A percentile compares a stretch with the other conserved stretches of the same genome.
These are phyloP conservation scores for Ectemnius continuus DNA, from an alignment of 2,888 invertebrate species.

Conservation along the genomic window DNA sequence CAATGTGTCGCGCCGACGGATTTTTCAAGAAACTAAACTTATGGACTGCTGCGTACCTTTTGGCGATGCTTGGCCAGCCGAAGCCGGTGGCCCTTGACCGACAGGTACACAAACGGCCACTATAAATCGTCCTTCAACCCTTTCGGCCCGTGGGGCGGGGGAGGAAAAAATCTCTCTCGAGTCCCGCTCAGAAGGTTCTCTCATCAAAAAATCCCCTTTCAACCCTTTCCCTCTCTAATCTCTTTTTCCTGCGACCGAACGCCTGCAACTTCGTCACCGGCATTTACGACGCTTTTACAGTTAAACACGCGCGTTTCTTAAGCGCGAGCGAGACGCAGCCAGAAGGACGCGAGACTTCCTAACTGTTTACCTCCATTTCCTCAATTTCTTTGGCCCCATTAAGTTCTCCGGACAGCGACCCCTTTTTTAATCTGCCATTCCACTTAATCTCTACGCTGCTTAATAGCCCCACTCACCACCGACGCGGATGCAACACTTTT, in stretches of 20 bases:
- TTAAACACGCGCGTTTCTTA: constrained; percentile 13
- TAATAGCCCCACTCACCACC: background rate
- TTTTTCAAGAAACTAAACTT: background rate
- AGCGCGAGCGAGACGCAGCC: background rate
- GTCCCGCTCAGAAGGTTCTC: constrained; percentile 19
- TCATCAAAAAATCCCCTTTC: constrained; percentile 46
- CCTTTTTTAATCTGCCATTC: constrained; percentile 25
- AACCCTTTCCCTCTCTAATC: constrained; percentile 54
- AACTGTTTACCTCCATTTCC: constrained; percentile 33
- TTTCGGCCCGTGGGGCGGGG: constrained; percentile 22
- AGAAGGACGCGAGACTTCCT: constrained; percentile 17
- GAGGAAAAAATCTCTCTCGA: constrained; percentile 40
- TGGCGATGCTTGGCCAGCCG: background rate
- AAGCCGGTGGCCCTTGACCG: background rate
- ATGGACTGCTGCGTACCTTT: constrained; percentile 8
- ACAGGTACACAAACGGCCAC: constrained; percentile 33
- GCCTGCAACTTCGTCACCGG: constrained; percentile 7
- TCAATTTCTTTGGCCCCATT: background rate
- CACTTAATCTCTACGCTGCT: background rate
- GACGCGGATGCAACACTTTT: constrained; percentile 6
- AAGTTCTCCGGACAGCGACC: constrained; percentile 15
- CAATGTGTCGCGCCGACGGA: too few species aligned
- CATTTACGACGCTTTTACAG: constrained; percentile 46
- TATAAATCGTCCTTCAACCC: constrained; percentile 48
- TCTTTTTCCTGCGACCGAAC: constrained; percentile 35